phyloP scores from a whole-genome alignment of 2,797 vertebrate genomes.

The Potorous gilbertii region DNA sequence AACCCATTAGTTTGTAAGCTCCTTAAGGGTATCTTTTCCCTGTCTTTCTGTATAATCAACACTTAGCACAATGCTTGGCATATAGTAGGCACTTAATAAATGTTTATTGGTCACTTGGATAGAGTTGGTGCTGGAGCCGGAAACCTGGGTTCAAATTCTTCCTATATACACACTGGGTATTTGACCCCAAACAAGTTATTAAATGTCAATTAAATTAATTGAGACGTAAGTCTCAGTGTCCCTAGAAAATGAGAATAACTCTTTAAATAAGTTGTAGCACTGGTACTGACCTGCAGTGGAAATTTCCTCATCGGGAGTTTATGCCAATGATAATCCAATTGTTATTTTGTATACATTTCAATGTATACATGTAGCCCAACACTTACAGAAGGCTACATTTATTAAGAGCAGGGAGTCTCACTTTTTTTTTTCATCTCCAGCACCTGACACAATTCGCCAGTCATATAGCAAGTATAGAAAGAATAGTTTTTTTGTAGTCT shows the following conservation, averaged over 20 bases:
- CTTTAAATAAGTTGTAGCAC: not conserved
- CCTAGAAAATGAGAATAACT: not conserved
- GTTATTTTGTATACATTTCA: not conserved
- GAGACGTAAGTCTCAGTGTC: not conserved
- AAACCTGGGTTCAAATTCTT: not conserved
- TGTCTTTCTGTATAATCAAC: not conserved
- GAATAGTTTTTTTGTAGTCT: not conserved
- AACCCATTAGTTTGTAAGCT: not conserved
- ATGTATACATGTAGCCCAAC: not conserved
- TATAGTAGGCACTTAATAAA: not conserved
- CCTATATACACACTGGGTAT: slow-evolving; percentile 7
- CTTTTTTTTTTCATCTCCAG: not conserved
- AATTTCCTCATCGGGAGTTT: not conserved
- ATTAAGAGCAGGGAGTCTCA: not conserved
- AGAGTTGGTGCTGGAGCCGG: not conserved
- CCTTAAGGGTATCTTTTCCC: not conserved
- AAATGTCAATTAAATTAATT: not conserved
- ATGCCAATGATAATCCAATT: not conserved
- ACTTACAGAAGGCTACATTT: not conserved
- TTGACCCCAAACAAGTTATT: not conserved
- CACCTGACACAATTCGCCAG: not conserved
- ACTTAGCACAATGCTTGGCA: not conserved
- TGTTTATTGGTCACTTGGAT: not conserved
- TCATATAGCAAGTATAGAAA: too few species aligned
- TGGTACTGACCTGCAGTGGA: not conserved